These are phyloP conservation scores for Zingel zingel DNA, from an alignment of 2,113 vertebrate genomes.

Conservation along the genomic window DNA sequence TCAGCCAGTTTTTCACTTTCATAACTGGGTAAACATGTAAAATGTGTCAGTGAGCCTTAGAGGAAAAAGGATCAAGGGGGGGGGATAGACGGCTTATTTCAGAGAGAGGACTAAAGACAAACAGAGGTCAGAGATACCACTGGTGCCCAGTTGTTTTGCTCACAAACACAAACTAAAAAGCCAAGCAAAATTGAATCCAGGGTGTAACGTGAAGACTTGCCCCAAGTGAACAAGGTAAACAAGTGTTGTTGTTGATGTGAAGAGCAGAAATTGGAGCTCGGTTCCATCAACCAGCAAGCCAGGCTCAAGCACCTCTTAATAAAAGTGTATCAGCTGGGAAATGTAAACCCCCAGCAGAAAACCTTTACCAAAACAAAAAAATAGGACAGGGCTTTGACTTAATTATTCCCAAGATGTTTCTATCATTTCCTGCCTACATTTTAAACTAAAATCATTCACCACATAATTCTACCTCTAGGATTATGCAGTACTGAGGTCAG, in stretches of 20 bases:
- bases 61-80: conserved; percentile 8
- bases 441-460: conserved; percentile 6
- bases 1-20: conserved; percentile 15
- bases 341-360: conserved; percentile 29
- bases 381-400: background rate
- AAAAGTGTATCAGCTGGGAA: conserved; percentile 43
- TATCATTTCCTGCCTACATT: background rate
- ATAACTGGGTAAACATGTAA: conserved; percentile 46
- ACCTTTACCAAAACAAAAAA: background rate
- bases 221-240: conserved; percentile 55
- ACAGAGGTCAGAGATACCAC: conserved; percentile 47
- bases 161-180: conserved; percentile 45
- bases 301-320: conserved; percentile 35
- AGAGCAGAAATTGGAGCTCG: conserved; percentile 37
- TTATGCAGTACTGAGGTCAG: conserved; percentile 6
- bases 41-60: conserved; percentile 38
- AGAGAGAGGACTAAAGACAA: conserved; percentile 35
- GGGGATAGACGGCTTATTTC: conserved; percentile 33
- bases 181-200: conserved; percentile 35
- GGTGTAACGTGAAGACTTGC: conserved; percentile 34
- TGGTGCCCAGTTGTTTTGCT: conserved; percentile 34
- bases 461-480: background rate
- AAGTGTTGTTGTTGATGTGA: conserved; percentile 42
- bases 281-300: conserved; percentile 20
- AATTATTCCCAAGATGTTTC: conserved; percentile 18